Evolutionary conservation across 1,140 invertebrate genomes (phyloP), one percentile per base, ranked within the genome.

Genomic region (Sinonovacula constricta): DNA sequence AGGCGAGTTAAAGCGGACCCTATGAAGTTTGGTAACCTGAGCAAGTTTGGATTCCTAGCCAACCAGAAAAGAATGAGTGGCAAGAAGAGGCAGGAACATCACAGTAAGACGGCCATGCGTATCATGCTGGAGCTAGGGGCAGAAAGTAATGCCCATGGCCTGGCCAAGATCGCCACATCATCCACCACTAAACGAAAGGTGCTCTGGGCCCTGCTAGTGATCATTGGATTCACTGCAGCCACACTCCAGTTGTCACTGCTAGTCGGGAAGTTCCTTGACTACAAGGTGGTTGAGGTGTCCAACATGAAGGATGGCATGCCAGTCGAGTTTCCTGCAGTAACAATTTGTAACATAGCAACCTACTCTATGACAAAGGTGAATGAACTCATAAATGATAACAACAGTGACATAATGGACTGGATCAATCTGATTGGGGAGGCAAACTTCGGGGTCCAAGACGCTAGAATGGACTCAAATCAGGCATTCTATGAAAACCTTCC

Each of bases 231-330:
- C 80, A 87, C 88, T 14, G 88, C 88, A 12, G 88, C 88, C 7
- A 88, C 88, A 18, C 56, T 88, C 30, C 88, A 89, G 74, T 72
- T 89, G 31, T 89, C 88, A 0, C 79, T 88, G 7, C 76, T 89
- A 7, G 88, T 89, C 2, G 74, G 82, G 34, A 89, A 89, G 68
- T 89, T 88, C 53, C 80, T 89, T 2, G 79, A 85, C 45, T 89
- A 86, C 60, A 81, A 88, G 45, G 88, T 89, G 10, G 87, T 89
- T n/a, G 88, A 89, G 67, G 85, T 89, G 12, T 87, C 86, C 0
- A 83, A 88, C 74, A 88, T 89, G 81, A 88, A 87, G 65, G 85
- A 88, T 54, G 85, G 86, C 54, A 89, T 89, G 88, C 86, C 86
- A 3, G 88, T 89, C 22, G 87, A 89, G 63, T 88, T 86, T 65